Evolutionary conservation across 2,888 invertebrate genomes (phyloP).

Genomic region (Molorchus minor): DNA sequence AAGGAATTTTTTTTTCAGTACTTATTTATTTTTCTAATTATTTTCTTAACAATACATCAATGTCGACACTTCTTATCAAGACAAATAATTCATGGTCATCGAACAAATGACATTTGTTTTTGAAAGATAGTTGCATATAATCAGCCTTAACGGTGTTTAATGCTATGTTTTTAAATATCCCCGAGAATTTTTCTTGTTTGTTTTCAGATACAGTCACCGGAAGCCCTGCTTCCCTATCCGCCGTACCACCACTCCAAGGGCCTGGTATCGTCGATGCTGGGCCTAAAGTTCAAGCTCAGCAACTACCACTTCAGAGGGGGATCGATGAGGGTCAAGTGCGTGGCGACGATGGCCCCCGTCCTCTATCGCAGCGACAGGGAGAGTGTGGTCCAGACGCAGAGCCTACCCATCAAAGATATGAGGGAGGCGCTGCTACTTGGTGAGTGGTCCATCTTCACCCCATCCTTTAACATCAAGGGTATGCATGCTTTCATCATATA

Average conservation of each 20-base stretch:
- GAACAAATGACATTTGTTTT: no score
- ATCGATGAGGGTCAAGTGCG: constrained; percentile 70
- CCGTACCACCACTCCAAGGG: constrained; percentile 67
- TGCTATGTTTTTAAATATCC: no score
- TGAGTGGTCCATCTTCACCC: constrained; percentile 59
- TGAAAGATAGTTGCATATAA: no score
- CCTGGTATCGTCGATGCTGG: constrained; percentile 68
- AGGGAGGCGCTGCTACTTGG: constrained; percentile 71
- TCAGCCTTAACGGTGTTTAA: no score
- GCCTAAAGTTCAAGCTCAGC: constrained; percentile 67
- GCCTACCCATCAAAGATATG: constrained; percentile 67
- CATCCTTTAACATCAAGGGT: constrained; percentile 35
- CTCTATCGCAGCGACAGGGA: constrained; percentile 70
- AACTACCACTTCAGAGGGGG: constrained; percentile 68
- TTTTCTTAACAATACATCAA: no score
- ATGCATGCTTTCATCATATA: constrained; percentile 24
- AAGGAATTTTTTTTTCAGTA: no score
- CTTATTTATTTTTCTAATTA: no score
- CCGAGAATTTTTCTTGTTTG: no score
- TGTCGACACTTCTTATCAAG: no score
- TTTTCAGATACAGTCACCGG: constrained; percentile 65
- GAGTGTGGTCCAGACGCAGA: constrained; percentile 67
- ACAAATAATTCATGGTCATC: no score
- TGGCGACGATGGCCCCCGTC: constrained; percentile 69
- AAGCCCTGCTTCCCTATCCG: constrained; percentile 66